phyloP scores from a whole-genome alignment of 2,888 invertebrate species.

The Cerastoderma edule region DNA sequence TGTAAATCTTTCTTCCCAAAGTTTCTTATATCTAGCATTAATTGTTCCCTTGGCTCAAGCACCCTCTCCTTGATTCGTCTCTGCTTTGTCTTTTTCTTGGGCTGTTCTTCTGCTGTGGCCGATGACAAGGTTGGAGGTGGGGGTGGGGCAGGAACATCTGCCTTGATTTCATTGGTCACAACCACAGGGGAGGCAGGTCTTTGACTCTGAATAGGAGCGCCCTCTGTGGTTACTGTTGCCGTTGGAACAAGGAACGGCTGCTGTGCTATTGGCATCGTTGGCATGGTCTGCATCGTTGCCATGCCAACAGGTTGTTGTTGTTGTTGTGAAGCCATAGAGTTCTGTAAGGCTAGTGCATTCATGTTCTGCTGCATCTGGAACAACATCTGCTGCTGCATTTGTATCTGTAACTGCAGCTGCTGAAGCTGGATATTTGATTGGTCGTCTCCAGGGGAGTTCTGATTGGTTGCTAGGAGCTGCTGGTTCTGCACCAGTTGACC shows the following conservation, averaged over 20 bases:
- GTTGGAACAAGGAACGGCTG: conserved; percentile 25
- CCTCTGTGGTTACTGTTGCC: conserved; percentile 29
- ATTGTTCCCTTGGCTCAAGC: conserved; percentile 87
- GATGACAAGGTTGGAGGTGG: conserved; percentile 46
- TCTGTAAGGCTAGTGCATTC: conserved; percentile 63
- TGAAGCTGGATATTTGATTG: conserved; percentile 69
- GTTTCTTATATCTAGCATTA: conserved; percentile 89
- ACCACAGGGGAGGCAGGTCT: conserved; percentile 31
- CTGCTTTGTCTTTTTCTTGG: conserved; percentile 61
- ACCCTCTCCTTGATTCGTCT: conserved; percentile 69
- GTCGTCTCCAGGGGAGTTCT: conserved; percentile 54
- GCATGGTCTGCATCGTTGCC: conserved; percentile 18
- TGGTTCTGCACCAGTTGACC: conserved; percentile 78
- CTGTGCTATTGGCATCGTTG: conserved; percentile 1
- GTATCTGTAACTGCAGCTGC: conserved; percentile 73
- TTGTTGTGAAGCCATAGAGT: conserved; percentile 41
- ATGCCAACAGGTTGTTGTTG: too few species aligned
- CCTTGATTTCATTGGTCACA: conserved; percentile 24
- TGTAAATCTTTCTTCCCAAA: conserved; percentile 84
- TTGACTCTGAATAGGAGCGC: conserved; percentile 27
- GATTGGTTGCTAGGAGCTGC: conserved; percentile 67
- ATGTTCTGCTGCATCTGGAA: conserved; percentile 70
- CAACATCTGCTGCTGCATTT: conserved; percentile 75
- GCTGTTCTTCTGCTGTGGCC: conserved; percentile 35
- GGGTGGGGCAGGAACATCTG: conserved; percentile 32